A percentile compares a stretch with the other conserved stretches of the same genome.
Conservation (phyloP, 2,113 vertebrate genomes). For the Petaurus breviceps region DNA sequence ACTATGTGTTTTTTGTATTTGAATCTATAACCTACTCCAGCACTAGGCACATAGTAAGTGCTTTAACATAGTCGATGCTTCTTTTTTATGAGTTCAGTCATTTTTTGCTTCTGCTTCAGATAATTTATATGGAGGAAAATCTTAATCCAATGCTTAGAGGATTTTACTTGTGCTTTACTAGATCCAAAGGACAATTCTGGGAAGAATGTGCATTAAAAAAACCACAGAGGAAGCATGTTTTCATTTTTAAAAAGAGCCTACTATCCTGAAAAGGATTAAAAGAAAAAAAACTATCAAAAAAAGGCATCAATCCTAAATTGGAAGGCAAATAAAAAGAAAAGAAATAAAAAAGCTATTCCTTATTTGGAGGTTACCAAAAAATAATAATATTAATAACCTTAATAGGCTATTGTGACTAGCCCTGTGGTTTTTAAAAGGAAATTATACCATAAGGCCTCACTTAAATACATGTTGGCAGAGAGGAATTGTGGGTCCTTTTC, state of each 20-base stretch:
- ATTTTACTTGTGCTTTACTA: neutral
- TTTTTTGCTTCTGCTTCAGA: neutral
- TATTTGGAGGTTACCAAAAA: neutral
- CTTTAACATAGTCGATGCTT: too few relatives aligned
- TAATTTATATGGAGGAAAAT: neutral
- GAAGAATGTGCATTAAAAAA: neutral
- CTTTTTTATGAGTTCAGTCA: neutral
- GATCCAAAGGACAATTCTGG: neutral
- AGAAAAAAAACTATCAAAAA: neutral
- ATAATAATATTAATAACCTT: neutral
- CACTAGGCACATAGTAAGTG: too few relatives aligned
- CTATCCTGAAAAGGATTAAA: neutral
- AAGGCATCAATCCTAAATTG: neutral
- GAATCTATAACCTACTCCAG: neutral
- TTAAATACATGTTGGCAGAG: constrained; percentile 52
- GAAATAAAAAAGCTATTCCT: neutral
- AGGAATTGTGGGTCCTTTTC: constrained; percentile 38
- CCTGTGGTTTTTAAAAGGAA: constrained; percentile 43
- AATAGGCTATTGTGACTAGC: constrained; percentile 48
- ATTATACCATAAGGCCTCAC: constrained; percentile 37
- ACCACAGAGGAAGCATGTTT: neutral
- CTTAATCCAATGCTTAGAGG: neutral
- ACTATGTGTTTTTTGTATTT: neutral
- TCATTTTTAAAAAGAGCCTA: neutral
- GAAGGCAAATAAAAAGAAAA: neutral